These are phyloP conservation scores for Chaetogeoica ovagalla DNA, from an alignment of 2,888 invertebrate genomes.

Conservation along the genomic window DNA sequence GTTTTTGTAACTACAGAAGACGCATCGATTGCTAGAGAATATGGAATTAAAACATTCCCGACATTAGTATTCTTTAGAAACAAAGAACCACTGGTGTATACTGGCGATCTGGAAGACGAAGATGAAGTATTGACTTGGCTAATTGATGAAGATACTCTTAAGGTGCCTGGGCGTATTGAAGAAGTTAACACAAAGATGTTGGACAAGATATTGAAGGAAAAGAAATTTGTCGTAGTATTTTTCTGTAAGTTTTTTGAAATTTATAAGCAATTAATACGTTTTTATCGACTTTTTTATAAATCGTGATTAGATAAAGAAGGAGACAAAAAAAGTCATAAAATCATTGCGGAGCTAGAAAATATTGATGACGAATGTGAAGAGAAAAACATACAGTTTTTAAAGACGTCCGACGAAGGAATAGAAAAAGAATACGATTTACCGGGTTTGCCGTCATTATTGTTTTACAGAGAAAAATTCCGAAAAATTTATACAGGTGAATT, in stretches of 20 bases:
- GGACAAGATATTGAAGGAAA: slow-evolving; percentile 84
- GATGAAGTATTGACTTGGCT: slow-evolving; percentile 90
- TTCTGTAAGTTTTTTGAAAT: slow-evolving; percentile 73
- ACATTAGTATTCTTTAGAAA: slow-evolving; percentile 88
- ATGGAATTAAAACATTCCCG: slow-evolving; percentile 82
- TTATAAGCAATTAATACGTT: neutral
- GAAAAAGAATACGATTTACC: slow-evolving; percentile 85
- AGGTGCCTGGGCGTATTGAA: slow-evolving; percentile 90
- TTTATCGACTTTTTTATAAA: neutral
- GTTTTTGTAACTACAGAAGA: slow-evolving; percentile 94
- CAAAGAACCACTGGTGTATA: slow-evolving; percentile 82
- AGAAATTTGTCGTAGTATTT: slow-evolving; percentile 87
- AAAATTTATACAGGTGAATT: slow-evolving; percentile 76
- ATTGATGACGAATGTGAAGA: slow-evolving; percentile 93
- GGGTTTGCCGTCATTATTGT: slow-evolving; percentile 78
- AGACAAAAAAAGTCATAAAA: slow-evolving; percentile 85
- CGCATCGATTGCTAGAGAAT: slow-evolving; percentile 75
- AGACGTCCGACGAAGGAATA: slow-evolving; percentile 85
- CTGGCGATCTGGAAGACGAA: slow-evolving; percentile 85
- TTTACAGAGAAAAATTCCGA: slow-evolving; percentile 85
- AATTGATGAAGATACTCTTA: slow-evolving; percentile 85
- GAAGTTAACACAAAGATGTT: slow-evolving; percentile 89
- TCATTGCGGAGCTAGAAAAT: slow-evolving; percentile 84
- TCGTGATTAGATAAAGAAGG: slow-evolving; percentile 75
- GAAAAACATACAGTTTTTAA: slow-evolving; percentile 87